These are phyloP conservation scores for Nineta flava DNA, from an alignment of 2,888 invertebrate genomes.

Conservation along the genomic window DNA sequence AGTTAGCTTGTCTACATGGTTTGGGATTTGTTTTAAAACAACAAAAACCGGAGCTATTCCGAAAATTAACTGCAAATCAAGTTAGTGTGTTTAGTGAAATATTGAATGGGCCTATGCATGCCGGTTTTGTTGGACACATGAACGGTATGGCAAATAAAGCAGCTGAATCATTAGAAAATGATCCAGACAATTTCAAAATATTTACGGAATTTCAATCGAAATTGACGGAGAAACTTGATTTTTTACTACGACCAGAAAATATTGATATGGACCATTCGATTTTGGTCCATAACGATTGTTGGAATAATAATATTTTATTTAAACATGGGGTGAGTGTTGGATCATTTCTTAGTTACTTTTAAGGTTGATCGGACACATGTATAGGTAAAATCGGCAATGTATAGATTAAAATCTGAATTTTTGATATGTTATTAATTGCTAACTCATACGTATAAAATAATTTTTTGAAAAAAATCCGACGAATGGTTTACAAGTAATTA, in stretches of 20 bases:
- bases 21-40: constrained; percentile 1
- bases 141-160: neutral
- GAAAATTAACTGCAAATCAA: neutral
- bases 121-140: neutral
- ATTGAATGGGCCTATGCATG: neutral
- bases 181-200: neutral
- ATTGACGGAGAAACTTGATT: neutral
- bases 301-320: constrained; percentile 22
- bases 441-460: too few species aligned
- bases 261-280: constrained; percentile 10
- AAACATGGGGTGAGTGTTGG: constrained; percentile 16
- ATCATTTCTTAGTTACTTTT: too few species aligned
- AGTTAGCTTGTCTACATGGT: constrained; percentile 1
- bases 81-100: neutral
- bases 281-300: constrained; percentile 19
- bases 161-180: neutral
- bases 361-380: too few species aligned
- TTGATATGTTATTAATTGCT: too few species aligned
- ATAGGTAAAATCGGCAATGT: too few species aligned
- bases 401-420: too few species aligned
- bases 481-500: too few species aligned
- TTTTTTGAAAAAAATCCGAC: too few species aligned
- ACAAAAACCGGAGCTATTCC: neutral
- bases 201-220: neutral
- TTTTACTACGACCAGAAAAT: neutral